Evolutionary conservation across 2,797 vertebrate genomes (phyloP).

Genomic region (Anisognathus igniventris): DNA sequence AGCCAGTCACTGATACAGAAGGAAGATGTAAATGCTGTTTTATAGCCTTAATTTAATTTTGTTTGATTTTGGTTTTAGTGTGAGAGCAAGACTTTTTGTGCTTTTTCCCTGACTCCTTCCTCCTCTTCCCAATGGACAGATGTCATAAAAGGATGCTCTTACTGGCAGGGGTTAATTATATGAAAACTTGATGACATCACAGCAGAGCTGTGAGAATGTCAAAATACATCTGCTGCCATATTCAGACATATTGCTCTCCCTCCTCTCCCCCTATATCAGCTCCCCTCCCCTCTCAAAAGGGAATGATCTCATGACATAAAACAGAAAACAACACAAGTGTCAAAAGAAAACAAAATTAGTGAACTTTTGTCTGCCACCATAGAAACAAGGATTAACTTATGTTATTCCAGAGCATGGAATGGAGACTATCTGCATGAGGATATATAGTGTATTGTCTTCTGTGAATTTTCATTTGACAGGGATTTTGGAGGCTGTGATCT

Average conservation of each 20-base stretch:
- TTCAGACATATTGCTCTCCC: conserved; percentile 70
- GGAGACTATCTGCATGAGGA: conserved; percentile 85
- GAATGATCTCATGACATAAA: conserved; percentile 81
- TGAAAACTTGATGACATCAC: conserved; percentile 78
- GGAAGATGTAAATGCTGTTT: not conserved
- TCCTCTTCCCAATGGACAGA: conserved; percentile 39
- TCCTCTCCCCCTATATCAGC: conserved; percentile 58
- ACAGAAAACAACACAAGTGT: conserved; percentile 85
- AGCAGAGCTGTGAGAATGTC: conserved; percentile 73
- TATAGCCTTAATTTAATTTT: not conserved
- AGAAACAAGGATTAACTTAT: conserved; percentile 89
- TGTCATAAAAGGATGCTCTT: conserved; percentile 66
- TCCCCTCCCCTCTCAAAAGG: conserved; percentile 60
- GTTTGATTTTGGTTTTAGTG: not conserved
- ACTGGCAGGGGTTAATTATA: conserved; percentile 68
- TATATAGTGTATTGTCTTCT: conserved; percentile 89
- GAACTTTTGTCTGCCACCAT: conserved; percentile 91
- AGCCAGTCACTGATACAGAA: not conserved
- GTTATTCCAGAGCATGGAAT: conserved; percentile 84
- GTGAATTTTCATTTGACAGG: conserved; percentile 89
- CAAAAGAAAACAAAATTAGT: conserved; percentile 87
- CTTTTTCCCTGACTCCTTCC: not conserved
- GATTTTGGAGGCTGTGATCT: conserved; percentile 93
- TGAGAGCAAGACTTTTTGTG: not conserved
- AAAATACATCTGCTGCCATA: conserved; percentile 73